Conservation (phyloP, 2,113 vertebrate genomes). For the Rhinogobius similis region DNA sequence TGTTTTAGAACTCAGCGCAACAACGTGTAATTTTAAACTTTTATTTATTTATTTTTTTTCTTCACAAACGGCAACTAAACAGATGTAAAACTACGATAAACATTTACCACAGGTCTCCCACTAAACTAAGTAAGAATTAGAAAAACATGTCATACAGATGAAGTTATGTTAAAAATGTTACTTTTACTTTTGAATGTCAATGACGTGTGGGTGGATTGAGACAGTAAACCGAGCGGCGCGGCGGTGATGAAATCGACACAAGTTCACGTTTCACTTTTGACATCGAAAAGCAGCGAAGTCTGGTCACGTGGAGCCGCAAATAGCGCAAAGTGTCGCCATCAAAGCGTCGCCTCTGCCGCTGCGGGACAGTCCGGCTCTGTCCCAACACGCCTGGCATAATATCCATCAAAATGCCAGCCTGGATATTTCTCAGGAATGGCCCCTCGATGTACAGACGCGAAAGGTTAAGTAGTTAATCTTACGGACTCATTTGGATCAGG, state of each 20-base stretch:
- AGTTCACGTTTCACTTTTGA: constrained; percentile 50
- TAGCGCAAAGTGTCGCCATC: constrained; percentile 24
- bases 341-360: constrained; percentile 3
- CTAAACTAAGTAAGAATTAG: no score
- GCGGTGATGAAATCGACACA: constrained; percentile 36
- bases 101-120: no score
- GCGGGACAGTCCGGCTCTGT: constrained; percentile 6
- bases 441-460: constrained; percentile 22
- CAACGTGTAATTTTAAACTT: no score
- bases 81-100: no score
- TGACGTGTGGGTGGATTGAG: no score
- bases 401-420: constrained; percentile 10
- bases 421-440: constrained; percentile 21
- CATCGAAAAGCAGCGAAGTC: constrained; percentile 34
- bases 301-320: constrained; percentile 47
- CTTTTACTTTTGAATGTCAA: no score
- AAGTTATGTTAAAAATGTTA: no score
- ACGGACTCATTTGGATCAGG: not conserved
- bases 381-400: constrained; percentile 13
- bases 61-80: no score
- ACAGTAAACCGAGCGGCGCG: constrained; percentile 12
- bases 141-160: no score
- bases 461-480: constrained; percentile 33
- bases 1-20: no score
- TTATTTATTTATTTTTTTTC: no score